Conservation (phyloP, 1,140 invertebrate species). For the Pseudomyrmex gracilis region DNA sequence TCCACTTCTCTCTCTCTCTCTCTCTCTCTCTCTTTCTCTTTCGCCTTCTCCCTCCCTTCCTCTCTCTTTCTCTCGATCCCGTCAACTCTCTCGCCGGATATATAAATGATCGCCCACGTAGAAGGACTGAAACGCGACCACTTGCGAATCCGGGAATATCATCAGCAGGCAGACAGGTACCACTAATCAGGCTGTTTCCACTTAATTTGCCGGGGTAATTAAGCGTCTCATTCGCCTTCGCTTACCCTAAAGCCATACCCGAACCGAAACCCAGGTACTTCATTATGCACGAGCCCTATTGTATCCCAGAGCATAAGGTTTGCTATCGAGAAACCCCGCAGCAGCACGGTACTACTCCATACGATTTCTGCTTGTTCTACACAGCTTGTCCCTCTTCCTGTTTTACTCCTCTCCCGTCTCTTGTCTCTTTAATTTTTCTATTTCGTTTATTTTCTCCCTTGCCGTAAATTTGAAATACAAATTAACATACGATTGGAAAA, state of each 20-base stretch:
- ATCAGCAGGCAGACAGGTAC: slow-evolving; percentile 77
- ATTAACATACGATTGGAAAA: too few relatives aligned
- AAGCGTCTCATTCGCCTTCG: slow-evolving; percentile 81
- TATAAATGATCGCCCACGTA: slow-evolving; percentile 64
- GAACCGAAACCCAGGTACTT: slow-evolving; percentile 75
- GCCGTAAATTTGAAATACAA: too few relatives aligned
- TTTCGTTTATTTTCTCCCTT: background rate
- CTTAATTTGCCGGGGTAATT: slow-evolving; percentile 85
- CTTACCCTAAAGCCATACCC: slow-evolving; percentile 74
- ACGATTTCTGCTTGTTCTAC: slow-evolving; percentile 41
- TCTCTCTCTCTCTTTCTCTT: background rate
- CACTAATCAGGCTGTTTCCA: slow-evolving; percentile 84
- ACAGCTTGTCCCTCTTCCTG: background rate
- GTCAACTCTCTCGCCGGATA: background rate
- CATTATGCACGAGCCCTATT: slow-evolving; percentile 81
- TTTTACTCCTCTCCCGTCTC: background rate
- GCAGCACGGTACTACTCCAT: slow-evolving; percentile 44
- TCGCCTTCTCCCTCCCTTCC: background rate
- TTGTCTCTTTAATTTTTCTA: background rate
- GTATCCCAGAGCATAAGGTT: slow-evolving; percentile 73
- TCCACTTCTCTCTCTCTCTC: background rate
- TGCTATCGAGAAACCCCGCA: slow-evolving; percentile 32
- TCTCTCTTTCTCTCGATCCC: background rate
- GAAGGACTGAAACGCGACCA: slow-evolving; percentile 55
- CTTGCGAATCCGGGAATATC: slow-evolving; percentile 69